Base-by-base conservation (phyloP, 2,888 invertebrate genomes). In the Papilio gigon region DNA sequence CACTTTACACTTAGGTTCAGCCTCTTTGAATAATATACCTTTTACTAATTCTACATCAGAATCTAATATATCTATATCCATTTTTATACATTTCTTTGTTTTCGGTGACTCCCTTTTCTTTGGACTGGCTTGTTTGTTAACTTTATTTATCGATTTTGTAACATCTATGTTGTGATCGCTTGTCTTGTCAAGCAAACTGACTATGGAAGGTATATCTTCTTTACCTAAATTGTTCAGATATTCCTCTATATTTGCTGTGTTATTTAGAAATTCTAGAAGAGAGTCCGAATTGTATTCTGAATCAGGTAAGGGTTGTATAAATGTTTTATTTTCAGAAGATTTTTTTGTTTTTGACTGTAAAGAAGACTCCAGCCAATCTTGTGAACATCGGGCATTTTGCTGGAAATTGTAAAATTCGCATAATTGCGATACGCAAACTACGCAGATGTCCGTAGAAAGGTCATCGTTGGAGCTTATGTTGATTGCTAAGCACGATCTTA, bases 271-370 rank as follows among this genome's bases (percentile, higher is more conserved):
- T 72, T 92, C 92, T 59, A 92, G 67, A 5, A 92, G 82, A 8
- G 92, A 91, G 76, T 92, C 92, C 0, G 91, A 91, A 67, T 91
- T 92, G 73, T 91, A 92, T 80, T 92, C 91, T 0, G 89, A 90
- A 74, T 90, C 90, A 0, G 91, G 90, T 44, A 91, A 74, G 0
- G 91, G 91, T 71, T 90, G 90, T n/a, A 91, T 77, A 4, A 81
- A 79, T 9, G 81, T 82, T 81, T 89, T 91, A 1, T 75, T 77
- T 76, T 89, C 89, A 2, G 75, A 64, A 0, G 76, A 71, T 71
- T 88, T 91, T 73, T 84, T 88, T 0, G 75, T 68, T 70, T 85
- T 87, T 56, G 84, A 85, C 63, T 87, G 84, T 1, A 87, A 4
- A 14, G 84, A 79, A 14, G 89, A 85, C 71, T 90, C 88, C 1